These are phyloP conservation scores for Pandemis corylana DNA, from an alignment of 2,888 invertebrate genomes.

Conservation along the genomic window DNA sequence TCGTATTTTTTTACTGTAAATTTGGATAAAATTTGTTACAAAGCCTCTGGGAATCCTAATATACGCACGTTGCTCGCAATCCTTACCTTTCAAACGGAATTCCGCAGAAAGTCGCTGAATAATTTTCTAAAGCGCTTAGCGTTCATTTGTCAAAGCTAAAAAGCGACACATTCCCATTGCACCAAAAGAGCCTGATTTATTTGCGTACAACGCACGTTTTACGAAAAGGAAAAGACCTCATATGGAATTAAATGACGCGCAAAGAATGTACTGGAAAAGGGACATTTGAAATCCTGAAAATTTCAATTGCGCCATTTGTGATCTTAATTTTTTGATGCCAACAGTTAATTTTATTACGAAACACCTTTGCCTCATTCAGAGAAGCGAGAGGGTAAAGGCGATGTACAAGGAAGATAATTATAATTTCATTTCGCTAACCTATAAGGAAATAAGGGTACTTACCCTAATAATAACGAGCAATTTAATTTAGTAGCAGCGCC, in stretches of 20 bases:
- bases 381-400: background rate
- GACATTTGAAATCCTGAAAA: background rate
- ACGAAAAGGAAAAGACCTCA: constrained; percentile 16
- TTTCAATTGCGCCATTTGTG: background rate
- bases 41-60: constrained; percentile 9
- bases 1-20: constrained; percentile 1
- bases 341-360: background rate
- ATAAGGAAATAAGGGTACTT: constrained; percentile 16
- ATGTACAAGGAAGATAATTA: constrained; percentile 1
- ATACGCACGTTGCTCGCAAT: constrained; percentile 21
- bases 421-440: constrained; percentile 15
- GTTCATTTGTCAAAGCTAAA: constrained; percentile 42
- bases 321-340: constrained; percentile 5
- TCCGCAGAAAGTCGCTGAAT: constrained; percentile 25
- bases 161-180: constrained; percentile 38
- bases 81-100: constrained; percentile 23
- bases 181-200: constrained; percentile 34
- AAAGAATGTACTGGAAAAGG: constrained; percentile 12
- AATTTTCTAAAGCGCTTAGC: constrained; percentile 41
- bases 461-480: constrained; percentile 20
- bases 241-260: constrained; percentile 23
- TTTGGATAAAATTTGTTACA: background rate
- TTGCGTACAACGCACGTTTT: constrained; percentile 37
- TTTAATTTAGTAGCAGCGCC: constrained; percentile 16
- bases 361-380: background rate